Evolutionary conservation across 2,797 vertebrate species (phyloP).

Genomic region (Halcyon leucocephala): DNA sequence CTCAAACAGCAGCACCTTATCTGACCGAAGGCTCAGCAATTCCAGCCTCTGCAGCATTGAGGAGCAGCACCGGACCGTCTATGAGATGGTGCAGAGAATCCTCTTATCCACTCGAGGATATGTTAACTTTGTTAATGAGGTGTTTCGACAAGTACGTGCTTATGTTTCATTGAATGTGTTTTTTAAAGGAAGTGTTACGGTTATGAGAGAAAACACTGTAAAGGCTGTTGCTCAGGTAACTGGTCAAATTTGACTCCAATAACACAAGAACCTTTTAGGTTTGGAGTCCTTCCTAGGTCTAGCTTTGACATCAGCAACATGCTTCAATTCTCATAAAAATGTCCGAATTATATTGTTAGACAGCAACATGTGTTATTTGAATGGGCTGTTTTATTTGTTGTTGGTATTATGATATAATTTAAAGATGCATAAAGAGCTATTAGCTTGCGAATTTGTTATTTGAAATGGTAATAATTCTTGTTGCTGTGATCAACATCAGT

Average conservation of each 20-base stretch:
- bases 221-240: background rate
- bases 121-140: slow-evolving; percentile 97
- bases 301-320: too few relatives aligned
- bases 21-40: slow-evolving; percentile 89
- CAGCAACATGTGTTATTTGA: accelerated
- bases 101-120: slow-evolving; percentile 95
- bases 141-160: slow-evolving; percentile 92
- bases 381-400: background rate
- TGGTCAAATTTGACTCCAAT: background rate
- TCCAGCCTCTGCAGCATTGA: slow-evolving; percentile 95
- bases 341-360: too few relatives aligned
- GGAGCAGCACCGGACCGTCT: slow-evolving; percentile 90
- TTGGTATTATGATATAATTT: background rate
- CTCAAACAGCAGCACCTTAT: slow-evolving; percentile 92
- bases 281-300: background rate
- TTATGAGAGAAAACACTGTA: accelerated
- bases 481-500: background rate
- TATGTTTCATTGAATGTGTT: accelerated
- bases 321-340: too few relatives aligned
- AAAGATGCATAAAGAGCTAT: background rate
- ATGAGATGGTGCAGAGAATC: slow-evolving; percentile 95
- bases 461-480: background rate
- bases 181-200: accelerated
- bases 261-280: background rate
- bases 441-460: background rate